phyloP scores from a whole-genome alignment of 2,113 vertebrate species.

The Labeo catla region DNA sequence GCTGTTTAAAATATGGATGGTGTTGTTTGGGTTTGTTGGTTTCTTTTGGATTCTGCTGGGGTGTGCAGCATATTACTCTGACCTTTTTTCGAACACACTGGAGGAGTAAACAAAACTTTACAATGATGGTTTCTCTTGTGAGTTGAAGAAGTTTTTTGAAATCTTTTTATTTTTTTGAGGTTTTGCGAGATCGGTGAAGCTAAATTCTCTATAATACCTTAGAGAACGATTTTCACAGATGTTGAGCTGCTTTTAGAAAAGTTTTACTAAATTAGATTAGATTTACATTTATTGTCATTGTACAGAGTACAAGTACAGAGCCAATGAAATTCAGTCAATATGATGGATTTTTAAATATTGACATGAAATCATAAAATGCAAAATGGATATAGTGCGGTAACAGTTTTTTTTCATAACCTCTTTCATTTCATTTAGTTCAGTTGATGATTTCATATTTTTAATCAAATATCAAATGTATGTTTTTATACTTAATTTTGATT shows the following conservation, averaged over 20 bases:
- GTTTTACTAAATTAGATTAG: too few relatives aligned
- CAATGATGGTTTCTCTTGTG: constrained; percentile 60
- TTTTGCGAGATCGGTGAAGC: constrained; percentile 47
- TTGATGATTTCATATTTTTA: background rate
- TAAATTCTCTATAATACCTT: background rate
- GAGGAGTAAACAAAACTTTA: constrained; percentile 77
- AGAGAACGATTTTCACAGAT: background rate
- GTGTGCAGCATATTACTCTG: constrained; percentile 73
- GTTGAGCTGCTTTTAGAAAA: background rate
- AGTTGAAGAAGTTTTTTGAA: constrained; percentile 58
- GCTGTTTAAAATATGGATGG: constrained; percentile 83
- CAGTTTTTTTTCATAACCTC: background rate
- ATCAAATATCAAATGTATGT: background rate
- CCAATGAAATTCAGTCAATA: background rate
- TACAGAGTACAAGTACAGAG: too few relatives aligned
- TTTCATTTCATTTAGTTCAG: background rate
- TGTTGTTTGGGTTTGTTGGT: constrained; percentile 75
- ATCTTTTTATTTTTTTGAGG: background rate
- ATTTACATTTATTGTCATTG: too few relatives aligned
- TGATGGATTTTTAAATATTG: background rate
- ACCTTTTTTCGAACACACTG: constrained; percentile 77
- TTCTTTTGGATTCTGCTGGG: constrained; percentile 77
- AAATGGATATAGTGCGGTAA: background rate
- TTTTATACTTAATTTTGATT: background rate
- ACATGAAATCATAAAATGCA: background rate